phyloP scores from a whole-genome alignment of 2,888 invertebrate species.

The Hybos culiciformis region DNA sequence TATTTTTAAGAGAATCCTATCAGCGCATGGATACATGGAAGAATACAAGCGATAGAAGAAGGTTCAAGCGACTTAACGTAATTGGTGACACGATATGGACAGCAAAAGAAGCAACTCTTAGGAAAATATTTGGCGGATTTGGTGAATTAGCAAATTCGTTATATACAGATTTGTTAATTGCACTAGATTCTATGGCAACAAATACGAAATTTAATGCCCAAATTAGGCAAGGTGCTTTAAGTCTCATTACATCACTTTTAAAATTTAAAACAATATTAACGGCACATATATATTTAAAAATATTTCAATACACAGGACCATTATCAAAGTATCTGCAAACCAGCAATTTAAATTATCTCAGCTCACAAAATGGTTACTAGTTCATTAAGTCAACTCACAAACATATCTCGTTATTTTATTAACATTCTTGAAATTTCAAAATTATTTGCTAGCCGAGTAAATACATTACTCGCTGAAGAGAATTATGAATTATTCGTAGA shows the following conservation, averaged over 20 bases:
- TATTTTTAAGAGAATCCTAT: not conserved
- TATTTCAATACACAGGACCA: not conserved
- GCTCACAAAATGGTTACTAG: slow-evolving; percentile 1
- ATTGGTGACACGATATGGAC: not conserved
- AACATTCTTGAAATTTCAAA: not conserved
- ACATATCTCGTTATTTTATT: slow-evolving; percentile 1
- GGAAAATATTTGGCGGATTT: not conserved
- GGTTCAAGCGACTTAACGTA: not conserved
- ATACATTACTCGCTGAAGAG: not conserved
- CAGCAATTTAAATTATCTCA: not conserved
- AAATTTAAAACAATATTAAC: not conserved
- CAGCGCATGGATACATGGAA: not conserved
- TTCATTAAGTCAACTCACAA: not conserved
- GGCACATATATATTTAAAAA: not conserved
- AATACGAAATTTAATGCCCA: not conserved
- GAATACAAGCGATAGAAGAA: not conserved
- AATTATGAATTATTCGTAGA: not conserved
- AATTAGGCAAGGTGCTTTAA: not conserved
- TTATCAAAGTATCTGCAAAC: not conserved
- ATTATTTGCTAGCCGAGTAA: not conserved
- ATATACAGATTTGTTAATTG: not conserved
- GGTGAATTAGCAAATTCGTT: not conserved
- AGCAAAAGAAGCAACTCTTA: not conserved
- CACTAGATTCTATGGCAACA: not conserved
- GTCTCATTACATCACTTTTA: not conserved